Evolutionary conservation across 2,113 vertebrate genomes (phyloP).

Genomic region (Polypterus bichir): DNA sequence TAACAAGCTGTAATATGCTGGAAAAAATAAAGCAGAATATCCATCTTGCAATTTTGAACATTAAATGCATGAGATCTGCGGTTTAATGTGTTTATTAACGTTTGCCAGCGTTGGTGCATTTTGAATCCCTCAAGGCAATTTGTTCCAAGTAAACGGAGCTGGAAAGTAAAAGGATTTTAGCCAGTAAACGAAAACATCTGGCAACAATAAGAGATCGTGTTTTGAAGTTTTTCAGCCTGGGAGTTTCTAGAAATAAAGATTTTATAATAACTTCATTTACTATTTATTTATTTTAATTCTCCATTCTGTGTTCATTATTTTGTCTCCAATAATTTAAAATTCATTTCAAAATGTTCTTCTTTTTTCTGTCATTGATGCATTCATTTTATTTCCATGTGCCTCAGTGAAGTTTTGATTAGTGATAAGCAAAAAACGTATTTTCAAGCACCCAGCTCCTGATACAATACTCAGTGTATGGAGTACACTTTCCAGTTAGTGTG

Average conservation of each 20-base stretch:
- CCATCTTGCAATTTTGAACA: not conserved
- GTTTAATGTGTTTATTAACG: slow-evolving; percentile 5
- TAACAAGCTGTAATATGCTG: too few relatives aligned
- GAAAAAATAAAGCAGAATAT: not conserved
- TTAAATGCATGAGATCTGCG: slow-evolving; percentile 4
- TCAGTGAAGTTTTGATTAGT: too few relatives aligned
- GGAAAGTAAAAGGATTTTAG: slow-evolving; percentile 26
- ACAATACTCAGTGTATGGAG: too few relatives aligned
- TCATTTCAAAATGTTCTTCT: too few relatives aligned
- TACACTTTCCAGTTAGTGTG: too few relatives aligned
- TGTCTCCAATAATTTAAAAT: too few relatives aligned
- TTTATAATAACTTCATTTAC: not conserved
- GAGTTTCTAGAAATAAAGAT: slow-evolving; percentile 1
- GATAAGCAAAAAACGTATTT: too few relatives aligned
- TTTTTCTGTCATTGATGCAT: too few relatives aligned
- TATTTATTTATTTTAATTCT: not conserved
- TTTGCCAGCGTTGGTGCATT: slow-evolving; percentile 1
- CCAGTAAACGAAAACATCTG: slow-evolving; percentile 29
- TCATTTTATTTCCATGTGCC: too few relatives aligned
- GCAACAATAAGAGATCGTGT: slow-evolving; percentile 26
- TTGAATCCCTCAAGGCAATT: slow-evolving; percentile 1
- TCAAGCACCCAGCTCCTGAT: too few relatives aligned
- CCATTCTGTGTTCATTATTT: too few relatives aligned
- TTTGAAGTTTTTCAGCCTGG: slow-evolving; percentile 3
- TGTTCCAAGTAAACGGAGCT: slow-evolving; percentile 3